phyloP scores from a whole-genome alignment of 2,888 invertebrate species.

The Tinea semifulvella region DNA sequence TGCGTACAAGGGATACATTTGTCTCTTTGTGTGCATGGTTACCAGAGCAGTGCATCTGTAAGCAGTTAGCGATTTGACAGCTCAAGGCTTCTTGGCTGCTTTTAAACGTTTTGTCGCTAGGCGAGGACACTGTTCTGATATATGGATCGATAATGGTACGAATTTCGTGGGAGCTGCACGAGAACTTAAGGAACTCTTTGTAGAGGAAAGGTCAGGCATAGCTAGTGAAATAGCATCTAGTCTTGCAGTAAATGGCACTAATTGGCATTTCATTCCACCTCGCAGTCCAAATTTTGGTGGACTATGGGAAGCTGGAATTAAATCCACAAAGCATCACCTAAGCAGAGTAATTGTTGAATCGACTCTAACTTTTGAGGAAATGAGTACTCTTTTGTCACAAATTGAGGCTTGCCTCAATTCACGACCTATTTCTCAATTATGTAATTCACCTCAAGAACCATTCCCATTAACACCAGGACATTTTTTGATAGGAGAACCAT shows the following conservation, averaged over 20 bases:
- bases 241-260: constrained; percentile 16
- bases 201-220: constrained; percentile 7
- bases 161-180: constrained; percentile 20
- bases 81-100: too few species aligned
- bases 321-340: constrained; percentile 18
- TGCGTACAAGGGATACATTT: too few species aligned
- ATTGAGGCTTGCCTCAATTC: constrained; percentile 20
- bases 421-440: constrained; percentile 16
- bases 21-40: too few species aligned
- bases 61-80: too few species aligned
- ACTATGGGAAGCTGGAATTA: constrained; percentile 23
- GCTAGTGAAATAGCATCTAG: constrained; percentile 17
- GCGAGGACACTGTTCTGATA: too few species aligned
- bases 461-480: constrained; percentile 21
- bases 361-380: constrained; percentile 17
- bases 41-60: too few species aligned
- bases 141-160: constrained; percentile 21
- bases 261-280: constrained; percentile 22
- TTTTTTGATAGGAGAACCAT: constrained; percentile 20
- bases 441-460: constrained; percentile 13
- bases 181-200: constrained; percentile 16
- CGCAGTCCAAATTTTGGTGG: constrained; percentile 21
- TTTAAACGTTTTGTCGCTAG: too few species aligned
- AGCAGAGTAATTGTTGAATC: constrained; percentile 6
- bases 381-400: constrained; percentile 14